Evolutionary conservation across 2,113 vertebrate genomes (phyloP).

Genomic region (Cebus imitator): DNA sequence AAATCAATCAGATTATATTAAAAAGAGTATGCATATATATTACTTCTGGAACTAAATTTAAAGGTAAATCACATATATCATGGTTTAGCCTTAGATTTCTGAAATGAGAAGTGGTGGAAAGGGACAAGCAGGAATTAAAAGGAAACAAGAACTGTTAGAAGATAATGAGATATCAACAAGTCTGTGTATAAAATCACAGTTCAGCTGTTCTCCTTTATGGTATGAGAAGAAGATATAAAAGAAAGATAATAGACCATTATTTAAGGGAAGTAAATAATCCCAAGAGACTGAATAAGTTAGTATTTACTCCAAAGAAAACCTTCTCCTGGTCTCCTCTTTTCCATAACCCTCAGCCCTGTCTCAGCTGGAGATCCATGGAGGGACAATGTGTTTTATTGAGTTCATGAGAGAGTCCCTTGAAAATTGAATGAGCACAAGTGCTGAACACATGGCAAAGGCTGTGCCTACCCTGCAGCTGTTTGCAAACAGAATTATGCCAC

Average conservation of each 20-base stretch:
- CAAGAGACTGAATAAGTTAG: not conserved
- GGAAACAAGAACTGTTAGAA: conserved; percentile 37
- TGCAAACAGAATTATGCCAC: not conserved
- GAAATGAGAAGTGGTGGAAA: conserved; percentile 55
- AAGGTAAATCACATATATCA: conserved; percentile 56
- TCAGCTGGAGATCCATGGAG: not conserved
- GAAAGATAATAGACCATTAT: not conserved
- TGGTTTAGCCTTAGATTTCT: conserved; percentile 55
- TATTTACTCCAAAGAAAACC: not conserved
- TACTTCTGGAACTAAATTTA: conserved; percentile 78
- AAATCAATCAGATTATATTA: conserved; percentile 80
- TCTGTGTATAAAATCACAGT: not conserved
- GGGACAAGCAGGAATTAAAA: conserved; percentile 54
- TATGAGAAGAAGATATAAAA: not conserved
- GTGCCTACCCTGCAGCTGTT: not conserved
- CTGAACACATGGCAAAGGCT: not conserved
- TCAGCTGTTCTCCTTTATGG: not conserved
- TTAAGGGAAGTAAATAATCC: not conserved
- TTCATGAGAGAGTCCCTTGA: not conserved
- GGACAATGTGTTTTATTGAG: not conserved
- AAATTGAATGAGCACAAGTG: not conserved
- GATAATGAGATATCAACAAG: not conserved
- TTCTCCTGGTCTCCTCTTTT: not conserved
- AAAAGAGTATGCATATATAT: conserved; percentile 11
- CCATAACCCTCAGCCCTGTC: rapidly evolving